A percentile compares a stretch with the other conserved stretches of the same genome.
phyloP scores from a whole-genome alignment of 2,888 invertebrate genomes.

The Dynastes hyllus region DNA sequence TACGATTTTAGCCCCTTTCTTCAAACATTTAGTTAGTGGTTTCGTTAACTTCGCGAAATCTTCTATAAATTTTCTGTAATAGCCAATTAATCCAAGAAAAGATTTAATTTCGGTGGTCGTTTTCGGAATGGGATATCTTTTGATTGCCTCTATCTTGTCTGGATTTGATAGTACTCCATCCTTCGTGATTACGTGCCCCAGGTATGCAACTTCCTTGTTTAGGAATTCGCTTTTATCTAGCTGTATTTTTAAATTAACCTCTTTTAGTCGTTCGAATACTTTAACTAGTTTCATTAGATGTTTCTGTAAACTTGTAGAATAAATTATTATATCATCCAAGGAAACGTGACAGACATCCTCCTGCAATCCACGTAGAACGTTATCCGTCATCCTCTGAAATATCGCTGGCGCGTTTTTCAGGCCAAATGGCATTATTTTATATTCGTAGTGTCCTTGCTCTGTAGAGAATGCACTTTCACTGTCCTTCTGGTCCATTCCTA shows the following conservation, averaged over 20 bases:
- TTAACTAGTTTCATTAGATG: slow-evolving; percentile 53
- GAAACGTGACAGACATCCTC: slow-evolving; percentile 60
- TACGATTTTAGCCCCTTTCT: too few relatives aligned
- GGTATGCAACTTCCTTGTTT: slow-evolving; percentile 42
- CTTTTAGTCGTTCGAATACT: slow-evolving; percentile 56
- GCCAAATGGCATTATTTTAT: slow-evolving; percentile 62
- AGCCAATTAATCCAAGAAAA: too few relatives aligned
- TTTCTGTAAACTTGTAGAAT: slow-evolving; percentile 47
- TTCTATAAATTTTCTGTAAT: too few relatives aligned
- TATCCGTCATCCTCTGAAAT: slow-evolving; percentile 64
- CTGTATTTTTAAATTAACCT: slow-evolving; percentile 30
- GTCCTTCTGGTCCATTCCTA: slow-evolving; percentile 15
- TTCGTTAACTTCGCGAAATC: too few relatives aligned
- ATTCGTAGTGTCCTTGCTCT: slow-evolving; percentile 62
- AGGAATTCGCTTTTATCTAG: neutral
- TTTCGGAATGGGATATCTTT: too few relatives aligned
- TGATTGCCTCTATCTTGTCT: too few relatives aligned
- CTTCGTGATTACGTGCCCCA: slow-evolving; percentile 48
- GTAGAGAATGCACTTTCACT: slow-evolving; percentile 56
- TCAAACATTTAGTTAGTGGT: too few relatives aligned
- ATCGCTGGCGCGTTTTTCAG: slow-evolving; percentile 55
- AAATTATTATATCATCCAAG: slow-evolving; percentile 63
- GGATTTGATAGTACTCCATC: too few relatives aligned
- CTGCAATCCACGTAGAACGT: slow-evolving; percentile 60
- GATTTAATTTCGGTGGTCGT: too few relatives aligned